These are phyloP conservation scores for Chelon labrosus DNA, from an alignment of 2,797 vertebrate genomes.

Conservation along the genomic window DNA sequence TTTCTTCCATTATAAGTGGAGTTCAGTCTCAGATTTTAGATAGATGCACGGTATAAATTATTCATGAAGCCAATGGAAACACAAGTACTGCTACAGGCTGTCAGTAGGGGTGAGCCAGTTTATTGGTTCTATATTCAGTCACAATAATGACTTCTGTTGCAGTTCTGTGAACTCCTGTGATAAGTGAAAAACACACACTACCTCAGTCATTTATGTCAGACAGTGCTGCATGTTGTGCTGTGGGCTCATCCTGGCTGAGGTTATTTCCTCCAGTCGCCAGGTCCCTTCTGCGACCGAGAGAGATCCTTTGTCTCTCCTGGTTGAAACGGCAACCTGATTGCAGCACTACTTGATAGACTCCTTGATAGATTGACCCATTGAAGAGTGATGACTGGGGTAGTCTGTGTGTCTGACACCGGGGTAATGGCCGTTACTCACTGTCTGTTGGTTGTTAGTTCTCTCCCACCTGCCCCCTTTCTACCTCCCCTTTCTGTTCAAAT, in stretches of 20 bases:
- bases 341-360: slow-evolving; percentile 65
- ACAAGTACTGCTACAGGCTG: background rate
- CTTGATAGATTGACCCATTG: slow-evolving; percentile 59
- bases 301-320: slow-evolving; percentile 12
- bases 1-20: background rate
- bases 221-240: slow-evolving; percentile 49
- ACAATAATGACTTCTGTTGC: slow-evolving; percentile 14
- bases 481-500: slow-evolving; percentile 99
- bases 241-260: background rate
- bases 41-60: background rate
- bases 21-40: slow-evolving; percentile 6
- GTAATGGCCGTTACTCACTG: slow-evolving; percentile 84
- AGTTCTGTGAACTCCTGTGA: slow-evolving; percentile 1
- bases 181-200: slow-evolving; percentile 47
- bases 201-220: slow-evolving; percentile 64
- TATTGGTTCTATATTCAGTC: slow-evolving; percentile 1
- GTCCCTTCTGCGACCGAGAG: slow-evolving; percentile 3
- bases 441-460: slow-evolving; percentile 98
- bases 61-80: slow-evolving; percentile 15
- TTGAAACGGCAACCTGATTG: slow-evolving; percentile 40
- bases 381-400: slow-evolving; percentile 61
- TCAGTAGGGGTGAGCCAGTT: background rate
- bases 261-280: slow-evolving; percentile 22
- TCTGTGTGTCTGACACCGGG: slow-evolving; percentile 56
- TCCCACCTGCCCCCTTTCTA: slow-evolving; percentile 98